Evolutionary conservation across 2,888 invertebrate species (phyloP), one percentile per base, ranked within the genome.

Genomic region (Limnephilus lunatus): DNA sequence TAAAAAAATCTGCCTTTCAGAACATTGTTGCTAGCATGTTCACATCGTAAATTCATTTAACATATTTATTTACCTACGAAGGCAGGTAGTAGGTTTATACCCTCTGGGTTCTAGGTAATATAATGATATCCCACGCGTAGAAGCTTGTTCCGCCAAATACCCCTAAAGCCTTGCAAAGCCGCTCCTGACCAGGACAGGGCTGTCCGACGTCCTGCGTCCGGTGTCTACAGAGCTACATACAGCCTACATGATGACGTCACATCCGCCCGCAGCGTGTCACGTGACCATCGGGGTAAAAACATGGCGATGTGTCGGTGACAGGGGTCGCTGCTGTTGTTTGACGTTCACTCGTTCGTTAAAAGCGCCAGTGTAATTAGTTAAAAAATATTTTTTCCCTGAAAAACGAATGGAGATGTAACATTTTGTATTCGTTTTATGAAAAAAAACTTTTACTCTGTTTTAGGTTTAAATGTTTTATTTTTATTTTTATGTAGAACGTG

Each of bases 231-330:
- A 68, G 68, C 68, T 68, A 68, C 68, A 25, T 2, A 68, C 31
- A 32, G 32, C 32, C 35, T 35, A 39, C 12, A 48, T 30, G 87
- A 31, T 53, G 32, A 87, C 87, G 32, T 68, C 87, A 87, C 53
- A 68, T 86, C 87, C 87, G 53, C 68, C 68, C 30, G n/a, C 87
- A 30, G n/a, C 48, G 30, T 53, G 53, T 87, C 87, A 87, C 53
- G 25, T 87, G 87, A 53, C 48, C 87, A 53, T 53, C n/a, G 87
- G 87, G 87, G 30, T 85, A 85, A 85, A 48, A 53, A 87, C 48
- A 87, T 30, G 48, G 87, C 30, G 15, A 32, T 35, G 19, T 68
- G 87, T 68, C 87, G 35, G 68, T 25, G 30, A 31, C 87, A 87
- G 68, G 68, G 87, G 53, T 87, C 68, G 87, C 53, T 68, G 44